A percentile compares a stretch with the other conserved stretches of the same genome.
phyloP scores from a whole-genome alignment of 2,888 invertebrate genomes.

The Amiota mariae region DNA sequence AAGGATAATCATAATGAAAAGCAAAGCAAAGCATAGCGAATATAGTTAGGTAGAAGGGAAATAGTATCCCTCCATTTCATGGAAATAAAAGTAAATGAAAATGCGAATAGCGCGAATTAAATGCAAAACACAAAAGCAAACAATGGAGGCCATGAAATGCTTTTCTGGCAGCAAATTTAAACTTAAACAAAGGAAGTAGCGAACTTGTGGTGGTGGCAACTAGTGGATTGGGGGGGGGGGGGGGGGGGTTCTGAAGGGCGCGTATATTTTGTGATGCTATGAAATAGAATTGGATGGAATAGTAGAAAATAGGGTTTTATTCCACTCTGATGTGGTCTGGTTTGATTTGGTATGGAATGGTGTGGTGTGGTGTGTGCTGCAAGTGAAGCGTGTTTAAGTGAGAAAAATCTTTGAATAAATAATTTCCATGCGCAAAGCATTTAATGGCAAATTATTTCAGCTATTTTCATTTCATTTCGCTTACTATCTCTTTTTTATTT shows the following conservation, averaged over 20 bases:
- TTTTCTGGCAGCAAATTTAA: neutral
- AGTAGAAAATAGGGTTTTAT: too few relatives aligned
- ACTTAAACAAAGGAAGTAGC: conserved; percentile 4
- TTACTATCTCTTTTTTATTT: conserved; percentile 13
- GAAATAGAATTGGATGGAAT: too few relatives aligned
- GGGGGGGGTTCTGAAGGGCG: conserved; percentile 46
- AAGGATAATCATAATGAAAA: conserved; percentile 17
- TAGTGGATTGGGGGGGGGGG: conserved; percentile 12
- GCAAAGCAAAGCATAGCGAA: conserved; percentile 49
- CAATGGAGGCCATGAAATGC: neutral
- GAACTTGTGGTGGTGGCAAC: conserved; percentile 5
- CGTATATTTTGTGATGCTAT: too few relatives aligned
- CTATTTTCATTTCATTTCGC: conserved; percentile 46
- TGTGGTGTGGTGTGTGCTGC: neutral
- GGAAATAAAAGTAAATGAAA: too few relatives aligned
- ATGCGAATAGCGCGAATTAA: neutral
- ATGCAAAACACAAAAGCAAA: neutral
- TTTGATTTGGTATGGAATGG: too few relatives aligned
- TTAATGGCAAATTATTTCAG: conserved; percentile 63
- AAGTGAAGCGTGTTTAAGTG: conserved; percentile 36
- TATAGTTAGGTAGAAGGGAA: conserved; percentile 59
- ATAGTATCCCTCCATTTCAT: neutral
- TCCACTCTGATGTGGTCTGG: too few relatives aligned
- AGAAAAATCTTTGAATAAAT: conserved; percentile 46
- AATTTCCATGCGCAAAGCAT: conserved; percentile 58